Evolutionary conservation across 1,140 invertebrate species (phyloP).

Genomic region (Camponotus pennsylvanicus): DNA sequence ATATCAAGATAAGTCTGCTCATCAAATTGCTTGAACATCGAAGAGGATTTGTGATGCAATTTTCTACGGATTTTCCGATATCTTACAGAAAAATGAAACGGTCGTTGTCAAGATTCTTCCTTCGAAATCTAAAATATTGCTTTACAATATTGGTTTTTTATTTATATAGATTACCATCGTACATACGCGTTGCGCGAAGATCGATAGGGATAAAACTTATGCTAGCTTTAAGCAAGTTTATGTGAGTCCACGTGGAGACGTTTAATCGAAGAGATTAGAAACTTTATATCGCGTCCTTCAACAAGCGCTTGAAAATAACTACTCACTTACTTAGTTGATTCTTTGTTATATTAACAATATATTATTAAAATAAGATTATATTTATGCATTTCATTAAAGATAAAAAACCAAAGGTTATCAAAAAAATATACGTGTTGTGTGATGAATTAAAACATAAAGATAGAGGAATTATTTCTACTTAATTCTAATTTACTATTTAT

Average conservation of each 20-base stretch:
- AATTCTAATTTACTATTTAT: neutral
- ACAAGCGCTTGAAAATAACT: conserved; percentile 5
- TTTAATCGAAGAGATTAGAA: conserved; percentile 47
- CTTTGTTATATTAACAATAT: neutral
- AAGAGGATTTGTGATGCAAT: conserved; percentile 13
- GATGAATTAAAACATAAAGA: neutral
- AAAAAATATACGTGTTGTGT: neutral
- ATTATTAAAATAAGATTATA: neutral
- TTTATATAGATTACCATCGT: conserved; percentile 26
- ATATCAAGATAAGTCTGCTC: neutral
- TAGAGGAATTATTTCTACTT: neutral
- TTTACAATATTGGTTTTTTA: conserved; percentile 20
- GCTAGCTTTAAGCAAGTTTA: conserved; percentile 33
- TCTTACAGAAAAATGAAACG: neutral
- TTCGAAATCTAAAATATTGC: neutral
- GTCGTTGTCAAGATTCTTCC: neutral
- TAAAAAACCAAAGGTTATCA: neutral
- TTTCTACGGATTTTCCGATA: neutral
- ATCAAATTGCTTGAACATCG: neutral
- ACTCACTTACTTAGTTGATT: neutral
- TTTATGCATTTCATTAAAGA: neutral
- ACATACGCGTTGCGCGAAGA: neutral
- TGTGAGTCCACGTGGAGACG: conserved; percentile 13
- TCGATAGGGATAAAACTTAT: conserved; percentile 47
- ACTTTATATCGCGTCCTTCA: conserved; percentile 18